A percentile compares a stretch with the other conserved stretches of the same genome.
phyloP scores from a whole-genome alignment of 2,888 invertebrate genomes.

The Melikaiella ostensackeni region DNA sequence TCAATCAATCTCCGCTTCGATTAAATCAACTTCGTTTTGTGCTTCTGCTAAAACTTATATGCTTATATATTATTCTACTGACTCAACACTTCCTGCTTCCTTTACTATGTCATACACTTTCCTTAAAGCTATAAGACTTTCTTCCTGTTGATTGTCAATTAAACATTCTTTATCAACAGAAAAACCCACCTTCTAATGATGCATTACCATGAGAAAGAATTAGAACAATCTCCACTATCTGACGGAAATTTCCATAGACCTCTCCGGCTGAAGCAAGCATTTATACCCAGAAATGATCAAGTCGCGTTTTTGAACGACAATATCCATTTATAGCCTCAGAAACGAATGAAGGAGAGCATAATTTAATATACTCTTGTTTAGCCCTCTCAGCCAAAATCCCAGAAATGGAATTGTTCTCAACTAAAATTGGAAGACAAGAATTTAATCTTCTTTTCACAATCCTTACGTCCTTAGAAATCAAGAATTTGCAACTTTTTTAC shows the following conservation, averaged over 20 bases:
- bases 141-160: too few species aligned
- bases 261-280: constrained; percentile 37
- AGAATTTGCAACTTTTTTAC: constrained; percentile 28
- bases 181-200: too few species aligned
- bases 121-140: too few species aligned
- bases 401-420: constrained; percentile 42
- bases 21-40: too few species aligned
- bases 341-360: constrained; percentile 31
- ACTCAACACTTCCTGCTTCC: not conserved
- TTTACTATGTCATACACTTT: constrained; percentile 19
- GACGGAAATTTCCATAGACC: constrained; percentile 7
- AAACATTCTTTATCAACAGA: too few species aligned
- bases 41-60: too few species aligned
- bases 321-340: constrained; percentile 13
- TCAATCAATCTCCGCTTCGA: too few species aligned
- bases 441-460: constrained; percentile 41
- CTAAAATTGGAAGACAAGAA: constrained; percentile 40
- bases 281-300: constrained; percentile 42
- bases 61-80: too few species aligned
- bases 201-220: too few species aligned
- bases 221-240: not conserved
- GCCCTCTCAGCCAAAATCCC: constrained; percentile 38
- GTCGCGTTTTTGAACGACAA: constrained; percentile 8
- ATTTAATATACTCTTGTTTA: constrained; percentile 22
- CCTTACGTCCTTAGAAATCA: constrained; percentile 29